Conservation (phyloP, 1,140 invertebrate genomes). For the Holcopasites calliopsidis region DNA sequence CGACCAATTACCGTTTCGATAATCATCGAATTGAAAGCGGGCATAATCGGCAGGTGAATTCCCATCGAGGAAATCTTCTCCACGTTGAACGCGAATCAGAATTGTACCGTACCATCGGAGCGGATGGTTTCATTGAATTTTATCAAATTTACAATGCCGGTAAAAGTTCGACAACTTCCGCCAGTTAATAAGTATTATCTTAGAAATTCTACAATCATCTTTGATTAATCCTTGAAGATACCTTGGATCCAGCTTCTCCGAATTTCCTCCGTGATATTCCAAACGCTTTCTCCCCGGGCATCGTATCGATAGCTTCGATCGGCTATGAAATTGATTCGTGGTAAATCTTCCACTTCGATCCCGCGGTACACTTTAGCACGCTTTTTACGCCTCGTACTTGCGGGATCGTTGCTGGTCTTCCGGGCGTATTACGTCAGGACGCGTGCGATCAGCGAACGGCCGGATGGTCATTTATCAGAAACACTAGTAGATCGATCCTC, state of each 20-base stretch:
- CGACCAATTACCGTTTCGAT: slow-evolving; percentile 40
- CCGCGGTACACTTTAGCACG: slow-evolving; percentile 12
- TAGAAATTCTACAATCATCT: not conserved
- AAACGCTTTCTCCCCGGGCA: not conserved
- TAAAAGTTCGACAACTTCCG: no score
- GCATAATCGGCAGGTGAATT: slow-evolving; percentile 20
- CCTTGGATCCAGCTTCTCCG: no score
- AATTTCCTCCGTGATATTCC: not conserved
- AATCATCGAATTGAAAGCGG: slow-evolving; percentile 40
- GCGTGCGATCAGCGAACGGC: not conserved
- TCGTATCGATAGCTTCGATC: slow-evolving; percentile 5
- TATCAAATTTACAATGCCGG: no score
- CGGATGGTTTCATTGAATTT: no score
- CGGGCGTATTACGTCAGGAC: slow-evolving; percentile 21
- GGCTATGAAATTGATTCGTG: slow-evolving; percentile 15
- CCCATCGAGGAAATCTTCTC: slow-evolving; percentile 13
- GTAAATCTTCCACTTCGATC: slow-evolving; percentile 29
- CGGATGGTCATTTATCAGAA: slow-evolving; percentile 32
- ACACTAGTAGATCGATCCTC: slow-evolving; percentile 12
- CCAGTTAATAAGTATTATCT: no score
- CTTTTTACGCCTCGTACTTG: not conserved
- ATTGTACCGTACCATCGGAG: no score
- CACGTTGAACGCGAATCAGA: slow-evolving; percentile 1
- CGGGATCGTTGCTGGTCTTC: not conserved
- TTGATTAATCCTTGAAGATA: not conserved